These are phyloP conservation scores for Pagrus major DNA, from an alignment of 2,113 vertebrate species.

Conservation along the genomic window DNA sequence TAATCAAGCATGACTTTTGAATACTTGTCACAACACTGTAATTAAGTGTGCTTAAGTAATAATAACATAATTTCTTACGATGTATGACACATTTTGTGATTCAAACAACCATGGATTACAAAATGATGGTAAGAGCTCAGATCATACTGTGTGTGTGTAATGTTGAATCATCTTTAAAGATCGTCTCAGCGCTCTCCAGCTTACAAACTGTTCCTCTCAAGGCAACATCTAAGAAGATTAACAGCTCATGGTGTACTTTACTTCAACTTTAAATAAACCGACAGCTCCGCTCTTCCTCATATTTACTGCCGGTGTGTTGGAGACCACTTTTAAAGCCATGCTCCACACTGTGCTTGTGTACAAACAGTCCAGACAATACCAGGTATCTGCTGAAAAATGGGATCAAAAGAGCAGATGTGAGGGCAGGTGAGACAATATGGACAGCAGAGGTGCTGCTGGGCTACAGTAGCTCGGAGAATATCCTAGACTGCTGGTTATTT, in stretches of 20 bases:
- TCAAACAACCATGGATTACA: background rate
- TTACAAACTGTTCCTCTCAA: background rate
- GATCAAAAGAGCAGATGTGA: slow-evolving; percentile 62
- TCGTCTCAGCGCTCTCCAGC: background rate
- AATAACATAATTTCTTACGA: background rate
- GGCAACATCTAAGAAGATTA: slow-evolving; percentile 59
- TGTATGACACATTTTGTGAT: too few relatives aligned
- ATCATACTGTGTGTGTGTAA: background rate
- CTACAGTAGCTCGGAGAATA: slow-evolving; percentile 70
- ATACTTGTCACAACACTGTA: too few relatives aligned
- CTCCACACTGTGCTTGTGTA: slow-evolving; percentile 27
- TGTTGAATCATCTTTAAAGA: slow-evolving; percentile 32
- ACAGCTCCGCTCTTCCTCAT: slow-evolving; percentile 6
- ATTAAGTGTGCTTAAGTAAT: background rate
- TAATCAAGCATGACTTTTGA: too few relatives aligned
- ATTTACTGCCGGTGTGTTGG: background rate
- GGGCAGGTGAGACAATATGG: slow-evolving; percentile 59
- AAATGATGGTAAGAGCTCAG: background rate
- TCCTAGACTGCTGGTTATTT: slow-evolving; percentile 56
- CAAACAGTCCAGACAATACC: slow-evolving; percentile 46
- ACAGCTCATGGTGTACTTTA: slow-evolving; percentile 1
- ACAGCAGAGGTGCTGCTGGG: slow-evolving; percentile 57
- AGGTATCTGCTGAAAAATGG: slow-evolving; percentile 50
- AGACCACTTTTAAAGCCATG: slow-evolving; percentile 29
- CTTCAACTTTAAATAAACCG: slow-evolving; percentile 3